Evolutionary conservation across 2,113 vertebrate genomes (phyloP).

Genomic region (Osmerus eperlanus): DNA sequence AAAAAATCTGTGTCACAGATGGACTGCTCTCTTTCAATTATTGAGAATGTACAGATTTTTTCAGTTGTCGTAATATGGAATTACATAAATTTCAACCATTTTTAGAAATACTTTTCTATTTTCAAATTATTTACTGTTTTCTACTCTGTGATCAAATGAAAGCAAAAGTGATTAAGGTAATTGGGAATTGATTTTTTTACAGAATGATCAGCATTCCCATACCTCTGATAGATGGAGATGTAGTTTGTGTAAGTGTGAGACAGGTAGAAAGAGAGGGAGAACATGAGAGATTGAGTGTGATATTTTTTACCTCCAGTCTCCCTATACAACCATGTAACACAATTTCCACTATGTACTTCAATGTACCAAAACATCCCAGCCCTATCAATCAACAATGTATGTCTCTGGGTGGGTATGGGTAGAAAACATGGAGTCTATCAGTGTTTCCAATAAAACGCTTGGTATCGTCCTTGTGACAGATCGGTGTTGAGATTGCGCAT

Average conservation of each 20-base stretch:
- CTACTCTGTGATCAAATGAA: not conserved
- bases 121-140: not conserved
- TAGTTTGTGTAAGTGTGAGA: too few relatives aligned
- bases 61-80: not conserved
- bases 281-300: too few relatives aligned
- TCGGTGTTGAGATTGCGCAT: not conserved
- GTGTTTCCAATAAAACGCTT: conserved; percentile 44
- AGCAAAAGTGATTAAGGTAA: not conserved
- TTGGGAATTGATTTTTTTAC: not conserved
- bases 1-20: not conserved
- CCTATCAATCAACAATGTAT: conserved; percentile 15
- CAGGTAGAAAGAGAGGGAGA: too few relatives aligned
- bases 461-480: conserved; percentile 4
- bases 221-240: too few relatives aligned
- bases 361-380: conserved; percentile 12
- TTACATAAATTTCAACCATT: not conserved
- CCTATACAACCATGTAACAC: not conserved
- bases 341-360: not conserved
- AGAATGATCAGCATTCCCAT: not conserved
- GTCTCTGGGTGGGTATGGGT: not conserved
- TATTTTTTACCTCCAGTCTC: not conserved
- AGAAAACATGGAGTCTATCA: conserved; percentile 19
- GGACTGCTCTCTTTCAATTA: conserved; percentile 6
- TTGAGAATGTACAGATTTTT: conserved; percentile 14
- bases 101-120: not conserved